These are phyloP conservation scores for Phlogophora meticulosa DNA, from an alignment of 2,888 invertebrate species.

Conservation along the genomic window DNA sequence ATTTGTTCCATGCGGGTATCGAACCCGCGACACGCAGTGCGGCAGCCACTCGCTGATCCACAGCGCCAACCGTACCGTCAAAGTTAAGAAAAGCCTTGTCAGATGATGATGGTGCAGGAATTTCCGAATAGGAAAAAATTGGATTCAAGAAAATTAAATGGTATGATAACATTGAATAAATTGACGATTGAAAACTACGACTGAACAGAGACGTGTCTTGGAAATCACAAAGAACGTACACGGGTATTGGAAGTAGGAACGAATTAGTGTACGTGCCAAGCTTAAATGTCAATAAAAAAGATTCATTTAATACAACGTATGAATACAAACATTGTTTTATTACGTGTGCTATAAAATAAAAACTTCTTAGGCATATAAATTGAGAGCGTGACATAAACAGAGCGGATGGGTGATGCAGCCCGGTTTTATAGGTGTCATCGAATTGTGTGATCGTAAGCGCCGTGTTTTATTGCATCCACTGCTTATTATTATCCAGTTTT, in stretches of 20 bases:
- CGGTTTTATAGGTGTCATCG: slow-evolving; percentile 80
- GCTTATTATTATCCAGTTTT: slow-evolving; percentile 80
- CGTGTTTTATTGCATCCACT: slow-evolving; percentile 79
- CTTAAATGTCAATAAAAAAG: slow-evolving; percentile 56
- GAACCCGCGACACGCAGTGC: too few relatives aligned
- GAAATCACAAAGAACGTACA: slow-evolving; percentile 19
- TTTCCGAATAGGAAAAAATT: background rate
- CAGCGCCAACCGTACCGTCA: too few relatives aligned
- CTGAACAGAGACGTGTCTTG: slow-evolving; percentile 37
- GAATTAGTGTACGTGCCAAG: slow-evolving; percentile 58
- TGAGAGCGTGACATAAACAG: slow-evolving; percentile 76
- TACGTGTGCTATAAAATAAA: slow-evolving; percentile 74
- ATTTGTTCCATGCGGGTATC: too few relatives aligned
- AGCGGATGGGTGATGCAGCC: slow-evolving; percentile 74
- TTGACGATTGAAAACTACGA: slow-evolving; percentile 5
- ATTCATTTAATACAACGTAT: slow-evolving; percentile 61
- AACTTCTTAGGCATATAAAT: slow-evolving; percentile 78
- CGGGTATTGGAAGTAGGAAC: slow-evolving; percentile 28
- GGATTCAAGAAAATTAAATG: background rate
- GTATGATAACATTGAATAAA: background rate
- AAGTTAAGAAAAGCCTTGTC: too few relatives aligned
- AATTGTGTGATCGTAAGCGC: slow-evolving; percentile 78
- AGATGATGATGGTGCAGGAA: background rate
- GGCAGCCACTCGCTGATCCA: too few relatives aligned
- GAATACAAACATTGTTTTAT: slow-evolving; percentile 66